These are phyloP conservation scores for Orycteropus afer DNA, from an alignment of 2,113 vertebrate genomes.

Conservation along the genomic window DNA sequence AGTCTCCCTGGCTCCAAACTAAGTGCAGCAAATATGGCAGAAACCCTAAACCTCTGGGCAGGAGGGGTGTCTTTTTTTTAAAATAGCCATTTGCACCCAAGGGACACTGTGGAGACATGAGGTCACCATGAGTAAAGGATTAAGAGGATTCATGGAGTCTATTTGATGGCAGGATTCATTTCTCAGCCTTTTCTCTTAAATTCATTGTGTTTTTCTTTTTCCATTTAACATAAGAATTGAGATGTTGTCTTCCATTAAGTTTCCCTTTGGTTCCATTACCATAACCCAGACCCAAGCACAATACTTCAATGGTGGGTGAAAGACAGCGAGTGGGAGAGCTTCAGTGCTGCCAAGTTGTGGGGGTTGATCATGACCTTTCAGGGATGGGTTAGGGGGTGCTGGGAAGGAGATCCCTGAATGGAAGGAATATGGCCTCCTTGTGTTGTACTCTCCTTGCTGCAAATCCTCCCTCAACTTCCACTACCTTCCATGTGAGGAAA, in stretches of 20 bases:
- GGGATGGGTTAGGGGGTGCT: neutral
- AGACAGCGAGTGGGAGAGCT: neutral
- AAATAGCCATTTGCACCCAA: neutral
- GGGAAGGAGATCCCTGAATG: accelerated
- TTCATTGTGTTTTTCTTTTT: constrained; percentile 30
- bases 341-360: neutral
- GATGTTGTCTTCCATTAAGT: neutral
- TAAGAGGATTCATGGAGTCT: neutral
- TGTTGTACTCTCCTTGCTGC: neutral
- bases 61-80: accelerated
- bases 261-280: neutral
- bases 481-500: neutral
- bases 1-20: neutral
- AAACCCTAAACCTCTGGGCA: neutral
- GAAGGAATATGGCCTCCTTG: neutral
- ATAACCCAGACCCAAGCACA: neutral
- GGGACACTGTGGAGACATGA: neutral
- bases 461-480: neutral
- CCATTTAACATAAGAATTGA: constrained; percentile 24
- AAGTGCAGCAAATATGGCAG: neutral
- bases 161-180: constrained; percentile 40
- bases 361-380: neutral
- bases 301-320: accelerated
- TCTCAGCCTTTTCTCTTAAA: constrained; percentile 33
- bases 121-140: neutral